Evolutionary conservation across 2,113 vertebrate genomes (phyloP).

Genomic region (Narcine bancroftii): DNA sequence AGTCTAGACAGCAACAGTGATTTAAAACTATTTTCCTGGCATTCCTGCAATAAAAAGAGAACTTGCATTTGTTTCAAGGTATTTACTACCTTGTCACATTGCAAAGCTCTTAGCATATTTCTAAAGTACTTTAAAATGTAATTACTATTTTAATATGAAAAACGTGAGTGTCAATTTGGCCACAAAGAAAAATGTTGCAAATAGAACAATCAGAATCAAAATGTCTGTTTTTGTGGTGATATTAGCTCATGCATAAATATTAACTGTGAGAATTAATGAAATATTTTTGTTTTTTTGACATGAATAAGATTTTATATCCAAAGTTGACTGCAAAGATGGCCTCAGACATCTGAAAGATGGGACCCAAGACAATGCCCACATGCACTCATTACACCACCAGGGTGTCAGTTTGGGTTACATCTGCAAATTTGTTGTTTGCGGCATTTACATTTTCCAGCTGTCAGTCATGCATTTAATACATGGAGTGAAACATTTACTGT

Average conservation of each 20-base stretch:
- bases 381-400: not conserved
- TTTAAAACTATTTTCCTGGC: not conserved
- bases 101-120: not conserved
- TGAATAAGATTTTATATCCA: not conserved
- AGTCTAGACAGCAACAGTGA: not conserved
- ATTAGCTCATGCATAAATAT: not conserved
- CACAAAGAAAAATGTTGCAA: not conserved
- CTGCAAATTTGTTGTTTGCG: not conserved
- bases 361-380: not conserved
- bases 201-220: not conserved
- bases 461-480: not conserved
- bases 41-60: not conserved
- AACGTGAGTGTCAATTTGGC: not conserved
- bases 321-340: not conserved
- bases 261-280: not conserved
- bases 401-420: not conserved
- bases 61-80: not conserved
- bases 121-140: not conserved
- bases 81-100: not conserved
- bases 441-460: conserved; percentile 4
- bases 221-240: not conserved
- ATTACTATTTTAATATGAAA: not conserved
- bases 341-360: not conserved
- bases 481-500: not conserved
- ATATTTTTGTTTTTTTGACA: not conserved